Evolutionary conservation across 2,113 vertebrate species (phyloP), one percentile per base, ranked within the genome.

Genomic region (Recurvirostra avosetta): DNA sequence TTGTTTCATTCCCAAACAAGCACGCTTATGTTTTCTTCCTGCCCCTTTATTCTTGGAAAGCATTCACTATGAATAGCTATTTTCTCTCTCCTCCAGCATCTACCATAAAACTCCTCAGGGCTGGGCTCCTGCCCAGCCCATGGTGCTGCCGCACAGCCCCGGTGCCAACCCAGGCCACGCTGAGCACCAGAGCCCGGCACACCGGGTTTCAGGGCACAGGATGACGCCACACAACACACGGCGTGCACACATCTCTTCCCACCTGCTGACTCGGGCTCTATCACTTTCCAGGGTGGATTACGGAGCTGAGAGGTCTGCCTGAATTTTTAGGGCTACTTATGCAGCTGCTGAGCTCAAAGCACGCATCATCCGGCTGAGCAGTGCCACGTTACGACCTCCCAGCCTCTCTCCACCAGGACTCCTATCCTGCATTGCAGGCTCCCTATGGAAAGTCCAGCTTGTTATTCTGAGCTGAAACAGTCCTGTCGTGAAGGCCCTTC

Each of bases 1-100:
- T 91, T 17, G 56, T 19, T 75, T 88, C 87, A 58, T 7, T 82
- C 87, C 63, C 92, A 66, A 83, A 96, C 95, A 96, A 94, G 67
- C 70, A 76, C 1, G 2, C 81, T 72, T 96, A 68, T 95, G 92
- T 96, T 90, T 82, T 72, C 95, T 72, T 76, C 70, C 81, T 9
- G 12, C 77, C 76, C 58, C 70, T 96, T 95, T 79, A 78, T 90
- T 86, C 96, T 96, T 96, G 85, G 94, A 95, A 96, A 96, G 92
- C 77, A 17, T n/a, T 20, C 20, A 12, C 74, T 74, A 26, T 90
- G 81, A 96, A 82, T 30, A 83, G 90, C 36, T 76, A 16, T 68
- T 96, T 66, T 76, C 68, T 78, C 27, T 72, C 23, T 79, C 27
- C 11, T 40, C 16, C 65, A 65, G 80, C 70, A 59, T 5, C 2